phyloP scores from a whole-genome alignment of 2,797 vertebrate genomes.

The Limnodromus scolopaceus region DNA sequence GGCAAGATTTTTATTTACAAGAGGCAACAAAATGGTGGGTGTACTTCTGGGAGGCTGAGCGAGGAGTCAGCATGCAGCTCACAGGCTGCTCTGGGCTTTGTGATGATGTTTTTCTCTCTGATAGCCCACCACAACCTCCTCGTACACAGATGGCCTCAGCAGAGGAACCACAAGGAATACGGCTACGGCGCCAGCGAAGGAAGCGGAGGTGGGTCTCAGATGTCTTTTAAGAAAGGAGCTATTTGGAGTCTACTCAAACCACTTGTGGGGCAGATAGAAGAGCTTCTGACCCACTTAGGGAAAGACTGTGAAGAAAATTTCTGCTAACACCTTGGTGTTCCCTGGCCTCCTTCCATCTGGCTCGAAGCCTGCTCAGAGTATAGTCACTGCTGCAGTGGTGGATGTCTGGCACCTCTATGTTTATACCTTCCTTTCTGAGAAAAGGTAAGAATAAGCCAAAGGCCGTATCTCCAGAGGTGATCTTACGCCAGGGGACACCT shows the following conservation, averaged over 20 bases:
- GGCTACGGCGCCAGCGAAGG: not conserved
- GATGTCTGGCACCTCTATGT: not conserved
- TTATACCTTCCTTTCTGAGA: not conserved
- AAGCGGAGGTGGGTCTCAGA: not conserved
- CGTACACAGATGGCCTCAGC: not conserved
- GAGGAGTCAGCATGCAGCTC: not conserved
- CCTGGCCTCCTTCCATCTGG: not conserved
- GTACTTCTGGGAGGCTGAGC: not conserved
- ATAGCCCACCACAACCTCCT: not conserved
- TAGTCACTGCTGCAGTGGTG: not conserved
- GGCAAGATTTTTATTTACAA: not conserved
- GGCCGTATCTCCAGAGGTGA: not conserved
- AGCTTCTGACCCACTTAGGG: not conserved
- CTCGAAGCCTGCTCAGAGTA: not conserved
- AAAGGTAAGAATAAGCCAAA: not conserved
- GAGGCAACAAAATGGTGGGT: rapidly evolving
- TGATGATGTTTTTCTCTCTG: not conserved
- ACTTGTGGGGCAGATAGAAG: not conserved
- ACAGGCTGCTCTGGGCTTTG: not conserved
- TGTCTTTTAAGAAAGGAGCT: not conserved
- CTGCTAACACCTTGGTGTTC: not conserved
- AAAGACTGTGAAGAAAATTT: not conserved
- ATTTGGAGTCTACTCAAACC: not conserved
- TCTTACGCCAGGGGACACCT: not conserved
- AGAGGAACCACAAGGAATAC: not conserved